phyloP scores from a whole-genome alignment of 2,888 invertebrate genomes.

The Camponotus fellah region DNA sequence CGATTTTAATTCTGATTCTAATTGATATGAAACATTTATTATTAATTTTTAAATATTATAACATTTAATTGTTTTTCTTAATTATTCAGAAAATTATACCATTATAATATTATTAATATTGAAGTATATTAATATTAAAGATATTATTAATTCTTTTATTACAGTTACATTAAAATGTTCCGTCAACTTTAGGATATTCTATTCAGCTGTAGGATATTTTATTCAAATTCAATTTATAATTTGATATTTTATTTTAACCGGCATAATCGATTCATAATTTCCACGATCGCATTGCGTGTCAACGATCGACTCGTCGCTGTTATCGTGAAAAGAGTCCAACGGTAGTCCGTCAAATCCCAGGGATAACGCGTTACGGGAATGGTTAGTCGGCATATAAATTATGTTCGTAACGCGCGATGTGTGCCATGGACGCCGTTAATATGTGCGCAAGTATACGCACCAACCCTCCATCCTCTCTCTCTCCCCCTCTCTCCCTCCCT shows the following conservation, averaged over 20 bases:
- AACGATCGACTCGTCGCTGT: not conserved
- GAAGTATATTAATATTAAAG: too few relatives aligned
- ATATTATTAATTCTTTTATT: not conserved
- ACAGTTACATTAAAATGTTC: not conserved
- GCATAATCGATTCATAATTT: not conserved
- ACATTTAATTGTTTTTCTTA: not conserved
- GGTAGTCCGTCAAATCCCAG: slow-evolving; percentile 48
- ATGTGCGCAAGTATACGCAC: slow-evolving; percentile 52
- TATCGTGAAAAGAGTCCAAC: slow-evolving; percentile 35
- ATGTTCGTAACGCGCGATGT: slow-evolving; percentile 59
- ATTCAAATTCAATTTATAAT: not conserved
- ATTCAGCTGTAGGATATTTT: not conserved
- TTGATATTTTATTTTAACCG: slow-evolving; percentile 23
- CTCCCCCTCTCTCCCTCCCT: not conserved
- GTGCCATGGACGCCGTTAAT: slow-evolving; percentile 66
- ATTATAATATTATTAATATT: too few relatives aligned
- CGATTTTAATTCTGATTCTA: not conserved
- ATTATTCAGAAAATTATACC: too few relatives aligned
- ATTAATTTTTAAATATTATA: too few relatives aligned
- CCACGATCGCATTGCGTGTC: not conserved
- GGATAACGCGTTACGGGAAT: slow-evolving; percentile 68
- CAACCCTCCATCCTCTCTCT: not conserved
- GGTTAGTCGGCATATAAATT: slow-evolving; percentile 71
- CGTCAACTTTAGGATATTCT: not conserved
- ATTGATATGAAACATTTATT: too few relatives aligned